A percentile compares a stretch with the other conserved stretches of the same genome.
phyloP scores from a whole-genome alignment of 1,140 invertebrate species.

The Trichonephila clavipes region DNA sequence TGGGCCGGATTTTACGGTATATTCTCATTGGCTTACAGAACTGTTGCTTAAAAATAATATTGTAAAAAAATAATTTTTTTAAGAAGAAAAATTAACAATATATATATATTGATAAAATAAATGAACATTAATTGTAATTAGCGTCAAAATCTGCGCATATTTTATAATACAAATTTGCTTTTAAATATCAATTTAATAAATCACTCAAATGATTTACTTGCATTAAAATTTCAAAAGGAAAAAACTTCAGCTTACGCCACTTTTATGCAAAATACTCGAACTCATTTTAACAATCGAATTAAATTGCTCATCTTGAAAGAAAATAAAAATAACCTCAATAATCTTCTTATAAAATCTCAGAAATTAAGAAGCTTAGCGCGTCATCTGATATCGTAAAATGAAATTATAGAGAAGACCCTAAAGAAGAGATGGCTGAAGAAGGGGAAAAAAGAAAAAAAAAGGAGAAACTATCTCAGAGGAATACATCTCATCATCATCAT shows the following conservation, averaged over 20 bases:
- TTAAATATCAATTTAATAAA: too few relatives aligned
- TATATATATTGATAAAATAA: too few relatives aligned
- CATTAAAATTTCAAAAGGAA: too few relatives aligned
- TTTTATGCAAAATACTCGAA: not conserved
- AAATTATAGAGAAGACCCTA: conserved; percentile 51
- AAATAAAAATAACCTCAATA: conserved; percentile 52
- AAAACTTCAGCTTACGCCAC: not conserved
- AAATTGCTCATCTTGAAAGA: conserved; percentile 16
- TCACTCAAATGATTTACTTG: too few relatives aligned
- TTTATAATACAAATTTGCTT: too few relatives aligned
- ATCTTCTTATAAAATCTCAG: conserved; percentile 75
- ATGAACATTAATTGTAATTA: too few relatives aligned
- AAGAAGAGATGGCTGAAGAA: not conserved
- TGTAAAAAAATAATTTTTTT: too few relatives aligned
- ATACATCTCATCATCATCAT: conserved; percentile 75
- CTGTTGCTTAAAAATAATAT: too few relatives aligned
- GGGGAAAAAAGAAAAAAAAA: conserved; percentile 56
- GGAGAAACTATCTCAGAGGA: not conserved
- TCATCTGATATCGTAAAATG: conserved; percentile 66
- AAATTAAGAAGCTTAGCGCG: conserved; percentile 69
- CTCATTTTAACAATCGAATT: conserved; percentile 66
- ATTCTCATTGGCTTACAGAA: too few relatives aligned
- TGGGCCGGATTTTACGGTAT: too few relatives aligned
- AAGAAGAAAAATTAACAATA: too few relatives aligned
- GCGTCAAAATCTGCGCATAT: too few relatives aligned